A percentile compares a stretch with the other conserved stretches of the same genome.
These are phyloP conservation scores for Ploceus nigricollis DNA, from an alignment of 2,113 vertebrate genomes.

Conservation along the genomic window DNA sequence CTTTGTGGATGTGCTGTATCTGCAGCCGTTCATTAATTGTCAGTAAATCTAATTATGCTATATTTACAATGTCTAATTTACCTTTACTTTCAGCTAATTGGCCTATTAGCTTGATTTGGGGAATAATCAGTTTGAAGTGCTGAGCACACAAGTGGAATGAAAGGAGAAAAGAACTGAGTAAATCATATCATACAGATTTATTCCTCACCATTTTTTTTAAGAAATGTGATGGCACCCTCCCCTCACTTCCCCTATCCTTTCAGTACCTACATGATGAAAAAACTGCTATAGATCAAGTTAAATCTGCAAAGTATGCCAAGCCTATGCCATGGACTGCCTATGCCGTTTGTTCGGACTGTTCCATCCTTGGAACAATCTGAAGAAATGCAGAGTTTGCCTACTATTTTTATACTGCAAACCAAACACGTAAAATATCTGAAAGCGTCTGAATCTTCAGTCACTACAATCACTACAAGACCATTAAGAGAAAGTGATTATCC, in stretches of 20 bases:
- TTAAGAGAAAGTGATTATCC: neutral
- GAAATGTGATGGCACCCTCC: neutral
- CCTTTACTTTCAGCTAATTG: slow-evolving; percentile 62
- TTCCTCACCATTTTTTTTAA: neutral
- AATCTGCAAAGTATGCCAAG: neutral
- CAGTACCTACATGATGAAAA: neutral
- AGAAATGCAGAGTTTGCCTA: neutral
- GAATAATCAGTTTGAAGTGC: slow-evolving; percentile 52
- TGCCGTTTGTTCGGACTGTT: no score
- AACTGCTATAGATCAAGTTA: neutral
- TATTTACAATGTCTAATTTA: slow-evolving; percentile 57
- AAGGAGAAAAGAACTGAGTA: neutral
- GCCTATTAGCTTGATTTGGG: slow-evolving; percentile 41
- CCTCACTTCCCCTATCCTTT: neutral
- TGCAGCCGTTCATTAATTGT: slow-evolving; percentile 48
- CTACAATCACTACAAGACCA: neutral
- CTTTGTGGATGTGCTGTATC: slow-evolving; percentile 30
- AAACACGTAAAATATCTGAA: neutral
- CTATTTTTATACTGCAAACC: neutral
- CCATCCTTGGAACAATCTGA: neutral
- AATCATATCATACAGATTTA: neutral
- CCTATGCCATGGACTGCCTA: no score
- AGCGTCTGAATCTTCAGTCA: neutral
- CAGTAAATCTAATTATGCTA: slow-evolving; percentile 49
- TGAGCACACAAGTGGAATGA: neutral